These are phyloP conservation scores for Gnatocerus cornutus DNA, from an alignment of 2,888 invertebrate species.

Conservation along the genomic window DNA sequence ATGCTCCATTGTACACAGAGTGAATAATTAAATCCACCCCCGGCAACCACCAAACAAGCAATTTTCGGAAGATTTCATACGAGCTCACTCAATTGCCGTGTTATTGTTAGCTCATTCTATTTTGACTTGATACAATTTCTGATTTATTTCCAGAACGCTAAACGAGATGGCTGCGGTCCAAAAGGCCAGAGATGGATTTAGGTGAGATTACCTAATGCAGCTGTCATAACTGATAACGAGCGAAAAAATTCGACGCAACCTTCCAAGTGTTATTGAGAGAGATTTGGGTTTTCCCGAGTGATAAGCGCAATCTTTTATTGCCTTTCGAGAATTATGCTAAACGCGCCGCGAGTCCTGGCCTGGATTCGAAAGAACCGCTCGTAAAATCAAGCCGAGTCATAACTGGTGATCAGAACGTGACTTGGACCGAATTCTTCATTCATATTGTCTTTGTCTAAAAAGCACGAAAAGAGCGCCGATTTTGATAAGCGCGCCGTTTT, in stretches of 20 bases:
- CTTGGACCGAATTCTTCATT: slow-evolving; percentile 58
- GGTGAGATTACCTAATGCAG: no score
- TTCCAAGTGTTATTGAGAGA: no score
- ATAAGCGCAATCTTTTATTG: no score
- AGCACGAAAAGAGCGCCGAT: slow-evolving; percentile 43
- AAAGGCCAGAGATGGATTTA: slow-evolving; percentile 7
- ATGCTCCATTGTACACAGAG: slow-evolving; percentile 29
- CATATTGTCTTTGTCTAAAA: slow-evolving; percentile 58
- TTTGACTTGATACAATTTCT: slow-evolving; percentile 23
- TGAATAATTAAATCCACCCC: slow-evolving; percentile 41
- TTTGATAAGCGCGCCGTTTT: background rate
- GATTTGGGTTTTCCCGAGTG: no score
- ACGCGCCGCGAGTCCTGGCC: slow-evolving; percentile 13
- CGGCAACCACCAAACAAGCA: slow-evolving; percentile 22
- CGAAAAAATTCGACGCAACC: no score
- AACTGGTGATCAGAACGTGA: slow-evolving; percentile 63
- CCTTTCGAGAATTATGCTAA: no score
- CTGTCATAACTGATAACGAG: no score
- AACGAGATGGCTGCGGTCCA: slow-evolving; percentile 43
- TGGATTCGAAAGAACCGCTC: slow-evolving; percentile 49
- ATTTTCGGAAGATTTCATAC: slow-evolving; percentile 37
- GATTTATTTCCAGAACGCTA: slow-evolving; percentile 34
- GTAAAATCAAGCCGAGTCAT: slow-evolving; percentile 59
- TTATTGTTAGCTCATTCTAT: slow-evolving; percentile 22
- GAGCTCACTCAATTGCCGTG: slow-evolving; percentile 31